A percentile compares a stretch with the other conserved stretches of the same genome.
These are phyloP conservation scores for Chelonus formosanus DNA, from an alignment of 2,888 invertebrate species.

Conservation along the genomic window DNA sequence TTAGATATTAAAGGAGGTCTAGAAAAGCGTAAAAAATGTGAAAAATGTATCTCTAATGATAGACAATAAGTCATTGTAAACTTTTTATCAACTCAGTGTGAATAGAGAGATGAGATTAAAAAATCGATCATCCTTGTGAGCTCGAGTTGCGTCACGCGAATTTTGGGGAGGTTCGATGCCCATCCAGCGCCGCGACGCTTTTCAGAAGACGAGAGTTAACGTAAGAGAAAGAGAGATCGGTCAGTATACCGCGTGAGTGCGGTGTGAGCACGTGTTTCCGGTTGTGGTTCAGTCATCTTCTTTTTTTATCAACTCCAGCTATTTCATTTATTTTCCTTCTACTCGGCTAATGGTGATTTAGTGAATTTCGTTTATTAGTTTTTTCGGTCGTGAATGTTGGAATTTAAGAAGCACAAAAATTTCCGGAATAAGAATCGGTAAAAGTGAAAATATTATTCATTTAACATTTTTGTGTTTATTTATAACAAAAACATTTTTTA, in stretches of 20 bases:
- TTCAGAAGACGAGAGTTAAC: conserved; percentile 24
- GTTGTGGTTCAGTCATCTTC: conserved; percentile 29
- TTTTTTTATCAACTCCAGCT: background rate
- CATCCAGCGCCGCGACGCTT: conserved; percentile 38
- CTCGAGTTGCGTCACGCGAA: conserved; percentile 36
- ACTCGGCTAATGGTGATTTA: background rate
- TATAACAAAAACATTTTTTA: too few species aligned
- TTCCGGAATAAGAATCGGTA: background rate
- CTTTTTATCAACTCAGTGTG: too few species aligned
- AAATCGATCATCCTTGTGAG: conserved; percentile 36
- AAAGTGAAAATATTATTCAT: too few species aligned
- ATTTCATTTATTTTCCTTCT: background rate
- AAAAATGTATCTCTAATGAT: too few species aligned
- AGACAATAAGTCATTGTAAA: too few species aligned
- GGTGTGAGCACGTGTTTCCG: conserved; percentile 47
- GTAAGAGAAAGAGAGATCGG: conserved; percentile 35
- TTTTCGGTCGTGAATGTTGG: conserved; percentile 37
- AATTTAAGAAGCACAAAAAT: background rate
- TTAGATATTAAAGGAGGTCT: too few species aligned
- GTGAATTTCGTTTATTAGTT: too few species aligned
- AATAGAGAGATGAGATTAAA: background rate
- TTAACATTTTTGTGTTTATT: too few species aligned
- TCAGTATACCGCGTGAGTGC: conserved; percentile 51
- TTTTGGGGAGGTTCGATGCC: conserved; percentile 36
- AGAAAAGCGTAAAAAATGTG: too few species aligned